These are phyloP conservation scores for Lerista edwardsae DNA, from an alignment of 2,797 vertebrate genomes.

Conservation along the genomic window DNA sequence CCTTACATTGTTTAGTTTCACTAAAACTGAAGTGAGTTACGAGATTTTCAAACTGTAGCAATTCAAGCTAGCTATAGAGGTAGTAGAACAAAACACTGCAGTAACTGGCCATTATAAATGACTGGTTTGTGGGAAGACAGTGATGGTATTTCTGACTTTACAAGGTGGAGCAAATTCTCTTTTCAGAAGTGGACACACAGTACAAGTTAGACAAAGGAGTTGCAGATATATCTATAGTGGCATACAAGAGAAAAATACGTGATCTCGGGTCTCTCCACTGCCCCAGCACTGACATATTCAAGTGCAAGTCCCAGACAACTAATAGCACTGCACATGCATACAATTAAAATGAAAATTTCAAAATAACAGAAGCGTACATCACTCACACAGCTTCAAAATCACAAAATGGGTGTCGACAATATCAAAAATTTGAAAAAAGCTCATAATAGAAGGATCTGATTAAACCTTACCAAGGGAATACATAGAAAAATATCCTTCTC, in stretches of 20 bases:
- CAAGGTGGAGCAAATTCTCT: background rate
- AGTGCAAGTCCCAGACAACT: background rate
- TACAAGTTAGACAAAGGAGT: background rate
- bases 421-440: conserved; percentile 13
- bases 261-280: background rate
- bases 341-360: conserved; percentile 6
- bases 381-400: conserved; percentile 23
- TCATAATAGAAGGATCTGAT: background rate
- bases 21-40: too few species aligned
- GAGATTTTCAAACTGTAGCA: background rate
- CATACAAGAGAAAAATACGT: background rate
- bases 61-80: background rate
- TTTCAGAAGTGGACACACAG: background rate
- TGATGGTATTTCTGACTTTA: background rate
- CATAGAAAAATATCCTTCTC: conserved; percentile 32
- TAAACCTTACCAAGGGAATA: conserved; percentile 9
- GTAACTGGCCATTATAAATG: background rate
- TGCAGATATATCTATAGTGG: background rate
- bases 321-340: conserved; percentile 19
- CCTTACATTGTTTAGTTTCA: background rate
- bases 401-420: background rate
- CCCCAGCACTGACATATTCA: background rate
- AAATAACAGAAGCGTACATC: conserved; percentile 10
- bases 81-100: background rate
- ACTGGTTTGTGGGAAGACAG: background rate